phyloP scores from a whole-genome alignment of 2,797 vertebrate genomes.

The Sebastes nivosus region DNA sequence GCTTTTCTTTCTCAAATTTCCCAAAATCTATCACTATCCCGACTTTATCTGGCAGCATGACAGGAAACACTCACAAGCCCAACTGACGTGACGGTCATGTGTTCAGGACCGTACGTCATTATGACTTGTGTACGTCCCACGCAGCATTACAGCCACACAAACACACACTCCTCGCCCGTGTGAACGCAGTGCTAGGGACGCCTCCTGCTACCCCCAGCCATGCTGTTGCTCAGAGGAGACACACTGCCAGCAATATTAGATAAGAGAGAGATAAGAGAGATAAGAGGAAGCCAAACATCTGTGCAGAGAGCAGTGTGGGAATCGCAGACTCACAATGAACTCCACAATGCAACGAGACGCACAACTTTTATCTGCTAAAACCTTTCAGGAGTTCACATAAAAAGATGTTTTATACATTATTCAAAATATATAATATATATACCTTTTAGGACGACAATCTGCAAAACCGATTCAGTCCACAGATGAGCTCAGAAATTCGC shows the following conservation, averaged over 20 bases:
- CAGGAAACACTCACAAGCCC: constrained; percentile 14
- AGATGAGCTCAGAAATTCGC: background rate
- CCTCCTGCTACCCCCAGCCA: background rate
- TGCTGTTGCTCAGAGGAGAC: background rate
- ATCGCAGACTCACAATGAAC: background rate
- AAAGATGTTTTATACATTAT: background rate
- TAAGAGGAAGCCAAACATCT: constrained; percentile 21
- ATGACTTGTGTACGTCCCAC: background rate
- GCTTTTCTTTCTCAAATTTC: constrained; percentile 1
- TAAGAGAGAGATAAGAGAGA: constrained; percentile 32
- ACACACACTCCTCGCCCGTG: background rate
- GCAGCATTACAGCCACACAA: background rate
- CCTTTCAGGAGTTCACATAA: background rate
- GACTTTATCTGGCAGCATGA: constrained; percentile 33
- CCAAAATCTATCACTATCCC: background rate
- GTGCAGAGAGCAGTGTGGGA: background rate
- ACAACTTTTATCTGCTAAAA: background rate
- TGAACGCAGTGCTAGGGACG: background rate
- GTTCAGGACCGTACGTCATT: background rate
- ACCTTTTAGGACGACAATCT: background rate
- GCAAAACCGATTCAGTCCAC: background rate
- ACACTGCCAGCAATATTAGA: background rate
- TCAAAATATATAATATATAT: too few species aligned
- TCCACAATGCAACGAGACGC: background rate
- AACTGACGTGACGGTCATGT: background rate